These are phyloP conservation scores for Melanaphis sacchari DNA, from an alignment of 1,140 invertebrate genomes.

Conservation along the genomic window DNA sequence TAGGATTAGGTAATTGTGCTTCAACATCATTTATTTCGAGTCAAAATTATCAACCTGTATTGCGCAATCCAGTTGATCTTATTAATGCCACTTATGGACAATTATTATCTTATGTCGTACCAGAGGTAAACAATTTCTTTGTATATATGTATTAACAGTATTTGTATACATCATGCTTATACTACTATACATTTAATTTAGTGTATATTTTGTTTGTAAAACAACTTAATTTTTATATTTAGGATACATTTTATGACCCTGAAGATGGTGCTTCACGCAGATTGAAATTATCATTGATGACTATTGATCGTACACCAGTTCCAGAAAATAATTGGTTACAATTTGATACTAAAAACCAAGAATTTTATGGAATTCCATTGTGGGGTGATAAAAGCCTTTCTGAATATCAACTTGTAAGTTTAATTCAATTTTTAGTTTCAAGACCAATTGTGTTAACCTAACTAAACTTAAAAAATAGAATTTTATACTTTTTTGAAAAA, in stretches of 20 bases:
- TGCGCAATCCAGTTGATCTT: conserved; percentile 84
- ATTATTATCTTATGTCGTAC: conserved; percentile 80
- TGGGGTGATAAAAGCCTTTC: conserved; percentile 72
- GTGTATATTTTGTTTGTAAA: neutral
- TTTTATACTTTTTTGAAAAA: neutral
- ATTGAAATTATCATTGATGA: conserved; percentile 77
- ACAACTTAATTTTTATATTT: conserved; percentile 59
- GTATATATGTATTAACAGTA: neutral
- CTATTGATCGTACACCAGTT: conserved; percentile 74
- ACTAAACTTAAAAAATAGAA: neutral
- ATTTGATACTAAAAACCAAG: conserved; percentile 86
- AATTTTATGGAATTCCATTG: conserved; percentile 86
- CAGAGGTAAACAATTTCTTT: conserved; percentile 68
- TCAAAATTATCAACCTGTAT: conserved; percentile 76
- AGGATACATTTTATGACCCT: conserved; percentile 90
- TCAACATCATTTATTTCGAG: conserved; percentile 64
- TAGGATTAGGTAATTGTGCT: conserved; percentile 70
- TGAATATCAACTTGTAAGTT: conserved; percentile 77
- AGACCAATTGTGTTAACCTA: neutral
- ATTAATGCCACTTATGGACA: conserved; percentile 81
- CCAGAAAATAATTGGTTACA: conserved; percentile 82
- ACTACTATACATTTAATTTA: neutral
- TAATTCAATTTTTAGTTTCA: neutral
- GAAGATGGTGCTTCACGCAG: conserved; percentile 80
- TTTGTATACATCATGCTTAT: neutral